Base-by-base conservation (phyloP, 2,888 invertebrate species). In the Parnassius glacialis region DNA sequence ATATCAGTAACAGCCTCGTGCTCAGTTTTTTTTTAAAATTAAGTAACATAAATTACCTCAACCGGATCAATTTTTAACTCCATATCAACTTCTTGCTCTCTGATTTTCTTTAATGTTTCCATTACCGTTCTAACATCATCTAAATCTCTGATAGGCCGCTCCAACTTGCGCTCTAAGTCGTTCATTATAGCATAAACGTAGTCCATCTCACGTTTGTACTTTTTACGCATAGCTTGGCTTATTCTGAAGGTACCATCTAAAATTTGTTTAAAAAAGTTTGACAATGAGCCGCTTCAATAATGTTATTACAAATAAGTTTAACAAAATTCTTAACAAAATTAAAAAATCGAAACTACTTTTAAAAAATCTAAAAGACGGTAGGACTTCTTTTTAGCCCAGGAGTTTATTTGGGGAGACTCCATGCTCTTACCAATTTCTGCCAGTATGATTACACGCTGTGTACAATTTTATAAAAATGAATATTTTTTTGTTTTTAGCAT, bases 41-140 rank as follows among this genome's bases (percentile, higher is more conserved):
- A 34, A 34, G 34, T 34, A 34, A 34, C 7, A 34, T n/a, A n/a
- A 47, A 47, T 7, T 74, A 95, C 96, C 93, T 98, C 98, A 67
- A 98, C 97, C 0, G 98, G 98, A 75, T 96, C 97, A 64, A 99
- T 98, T 77, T 94, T 95, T 56, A 98, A 90, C 78, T 99, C 98
- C 95, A 98, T 97, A 74, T 98, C 97, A 16, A 98, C 97, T 86
- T 99, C 98, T 78, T 97, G 97, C 71, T 98, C 98, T 7, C 98
- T 92, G 59, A 98, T 97, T 84, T 98, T 98, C 79, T 96, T 96
- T 64, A 99, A 85, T 0, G 97, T 97, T 66, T 98, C 97, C 97
- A 99, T 98, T 52, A 98, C 95, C 75, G 97, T 94, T 59, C 98
- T 93, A 0, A 98, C 98, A 76, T 99, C 98, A 79, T 99, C 98